These are phyloP conservation scores for Philereme vetulata DNA, from an alignment of 2,888 invertebrate species.

Conservation along the genomic window DNA sequence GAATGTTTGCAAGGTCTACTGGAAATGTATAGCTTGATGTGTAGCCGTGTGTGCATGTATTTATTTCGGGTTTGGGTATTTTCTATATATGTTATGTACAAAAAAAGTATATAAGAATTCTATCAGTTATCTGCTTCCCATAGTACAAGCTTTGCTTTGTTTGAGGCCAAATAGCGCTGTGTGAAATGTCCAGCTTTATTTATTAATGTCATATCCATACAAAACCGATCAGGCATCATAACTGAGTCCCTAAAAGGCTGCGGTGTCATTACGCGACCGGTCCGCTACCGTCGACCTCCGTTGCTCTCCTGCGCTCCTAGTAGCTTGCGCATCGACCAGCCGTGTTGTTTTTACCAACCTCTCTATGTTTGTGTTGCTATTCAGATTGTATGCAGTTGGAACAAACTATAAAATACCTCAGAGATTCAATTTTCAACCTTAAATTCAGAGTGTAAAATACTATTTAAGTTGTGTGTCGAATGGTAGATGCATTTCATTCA, in stretches of 20 bases:
- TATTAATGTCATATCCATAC: slow-evolving; percentile 57
- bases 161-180: too few relatives aligned
- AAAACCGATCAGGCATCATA: slow-evolving; percentile 65
- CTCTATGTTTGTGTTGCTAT: slow-evolving; percentile 72
- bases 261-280: slow-evolving; percentile 79
- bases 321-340: slow-evolving; percentile 53
- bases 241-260: slow-evolving; percentile 77
- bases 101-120: neutral
- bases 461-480: slow-evolving; percentile 51
- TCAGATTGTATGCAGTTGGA: slow-evolving; percentile 60
- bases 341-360: slow-evolving; percentile 73
- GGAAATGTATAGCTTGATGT: too few relatives aligned
- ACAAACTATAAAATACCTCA: slow-evolving; percentile 42
- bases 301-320: slow-evolving; percentile 67
- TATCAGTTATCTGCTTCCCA: too few relatives aligned
- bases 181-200: neutral
- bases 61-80: too few relatives aligned
- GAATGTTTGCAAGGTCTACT: too few relatives aligned
- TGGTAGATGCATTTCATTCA: slow-evolving; percentile 73
- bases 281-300: slow-evolving; percentile 68
- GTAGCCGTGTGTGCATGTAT: too few relatives aligned
- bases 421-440: slow-evolving; percentile 36
- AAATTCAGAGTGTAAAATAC: slow-evolving; percentile 36
- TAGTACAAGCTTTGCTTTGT: too few relatives aligned
- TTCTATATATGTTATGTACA: neutral